Conservation (phyloP, 2,113 vertebrate species). For the Vidua macroura region DNA sequence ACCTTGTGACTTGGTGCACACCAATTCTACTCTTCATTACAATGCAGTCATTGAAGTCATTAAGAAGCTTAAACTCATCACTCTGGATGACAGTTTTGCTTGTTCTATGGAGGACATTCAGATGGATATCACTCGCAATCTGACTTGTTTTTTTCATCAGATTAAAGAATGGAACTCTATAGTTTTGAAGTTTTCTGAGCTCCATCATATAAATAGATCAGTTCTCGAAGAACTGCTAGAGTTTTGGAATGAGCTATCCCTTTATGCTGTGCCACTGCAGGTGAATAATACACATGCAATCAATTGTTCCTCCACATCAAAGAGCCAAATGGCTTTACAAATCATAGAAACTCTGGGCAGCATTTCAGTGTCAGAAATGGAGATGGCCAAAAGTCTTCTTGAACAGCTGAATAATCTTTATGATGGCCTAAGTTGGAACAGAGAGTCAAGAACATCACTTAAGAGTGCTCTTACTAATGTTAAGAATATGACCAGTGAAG, state of each 20-base stretch:
- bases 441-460: background rate
- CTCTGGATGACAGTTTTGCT: background rate
- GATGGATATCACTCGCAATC: background rate
- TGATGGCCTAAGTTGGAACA: background rate
- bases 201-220: background rate
- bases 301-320: slow-evolving; percentile 1
- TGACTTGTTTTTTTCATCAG: slow-evolving; percentile 54
- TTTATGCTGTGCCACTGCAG: background rate
- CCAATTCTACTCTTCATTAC: slow-evolving; percentile 21
- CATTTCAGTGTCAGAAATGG: background rate
- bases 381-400: background rate
- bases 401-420: background rate
- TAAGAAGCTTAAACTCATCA: slow-evolving; percentile 36
- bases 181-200: slow-evolving; percentile 43
- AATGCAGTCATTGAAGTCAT: background rate
- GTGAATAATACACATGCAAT: background rate
- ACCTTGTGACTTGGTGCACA: background rate
- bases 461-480: background rate
- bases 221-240: slow-evolving; percentile 8
- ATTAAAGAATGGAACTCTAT: slow-evolving; percentile 63
- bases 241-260: slow-evolving; percentile 58
- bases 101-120: slow-evolving; percentile 39
- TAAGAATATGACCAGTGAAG: background rate
- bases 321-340: slow-evolving; percentile 40
- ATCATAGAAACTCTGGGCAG: background rate